Base-by-base conservation (phyloP, 2,113 vertebrate genomes). In the Myiozetetes cayanensis region DNA sequence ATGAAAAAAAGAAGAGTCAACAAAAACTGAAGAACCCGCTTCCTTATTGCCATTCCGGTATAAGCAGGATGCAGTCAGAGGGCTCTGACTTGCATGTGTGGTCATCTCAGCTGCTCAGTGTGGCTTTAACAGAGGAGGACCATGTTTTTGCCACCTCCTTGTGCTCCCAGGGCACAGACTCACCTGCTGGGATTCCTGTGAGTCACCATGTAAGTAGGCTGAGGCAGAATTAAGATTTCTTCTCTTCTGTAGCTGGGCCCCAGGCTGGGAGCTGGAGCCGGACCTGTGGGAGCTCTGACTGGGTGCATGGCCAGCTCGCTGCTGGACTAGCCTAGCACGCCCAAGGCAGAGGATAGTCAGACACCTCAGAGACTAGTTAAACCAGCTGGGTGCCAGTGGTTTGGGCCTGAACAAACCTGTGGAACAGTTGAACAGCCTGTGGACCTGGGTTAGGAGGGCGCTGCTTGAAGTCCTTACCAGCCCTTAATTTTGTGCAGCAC, bases 271-370 rank as follows among this genome's bases (percentile, higher is more conserved):
- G 37, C 58, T 80, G 68, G 41, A 86, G 41, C 30, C 2, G 1
- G 44, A 55, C 20, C n/a, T 1, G 0, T 47, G 53, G 49, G 59
- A 89, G 35, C 41, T 87, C 17, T 5, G 1, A 14, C 55, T 71
- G 10, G 52, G 19, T 87, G 73, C 37, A 37, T 0, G 0, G 43
- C 39, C 1, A 1, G 31, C 66, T 87, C 0, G 0, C 56, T 74
- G 61, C 46, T 14, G 1, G n/a, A 27, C 43, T 41, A 41, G 61
- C 46, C 52, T 56, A 78, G 70, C 39, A 55, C 30, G 33, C 25
- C 43, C 30, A 25, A 2, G 5, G 33, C 66, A 66, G 31, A 14
- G n/a, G 28, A 31, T 24, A 44, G 78, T 15, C 47, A 4, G 7
- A 5, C 44, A 35, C 27, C 52, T 80, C 8, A 4, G 52, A 43